Conservation (phyloP, 1,140 invertebrate genomes). For the Cyclina sinensis region DNA sequence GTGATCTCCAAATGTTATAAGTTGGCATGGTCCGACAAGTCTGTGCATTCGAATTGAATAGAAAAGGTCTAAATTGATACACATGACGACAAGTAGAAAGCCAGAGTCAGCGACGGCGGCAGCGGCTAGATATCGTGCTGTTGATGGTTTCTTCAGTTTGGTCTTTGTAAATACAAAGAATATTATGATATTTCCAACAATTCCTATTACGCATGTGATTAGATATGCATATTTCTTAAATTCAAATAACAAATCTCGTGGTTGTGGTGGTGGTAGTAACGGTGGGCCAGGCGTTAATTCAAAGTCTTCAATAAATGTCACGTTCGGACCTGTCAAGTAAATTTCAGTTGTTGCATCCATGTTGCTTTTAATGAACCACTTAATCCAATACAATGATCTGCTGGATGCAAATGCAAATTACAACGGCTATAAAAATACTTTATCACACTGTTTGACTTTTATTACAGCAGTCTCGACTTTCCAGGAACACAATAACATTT, state of each 20-base stretch:
- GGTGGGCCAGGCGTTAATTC: not conserved
- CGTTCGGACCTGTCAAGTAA: not conserved
- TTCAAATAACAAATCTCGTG: not conserved
- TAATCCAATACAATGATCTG: not conserved
- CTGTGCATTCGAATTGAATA: constrained; percentile 65
- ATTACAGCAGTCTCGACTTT: not conserved
- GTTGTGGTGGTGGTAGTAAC: constrained; percentile 2
- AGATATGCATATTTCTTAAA: constrained; percentile 78
- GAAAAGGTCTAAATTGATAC: constrained; percentile 59
- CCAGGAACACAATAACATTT: no score
- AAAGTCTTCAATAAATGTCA: not conserved
- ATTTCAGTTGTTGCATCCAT: not conserved
- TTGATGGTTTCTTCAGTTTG: constrained; percentile 88
- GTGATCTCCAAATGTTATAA: constrained; percentile 75
- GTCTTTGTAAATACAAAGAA: constrained; percentile 89
- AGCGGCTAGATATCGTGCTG: constrained; percentile 89
- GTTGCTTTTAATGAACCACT: not conserved
- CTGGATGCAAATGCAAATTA: not conserved
- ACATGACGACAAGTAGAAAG: constrained; percentile 84
- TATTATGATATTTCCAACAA: constrained; percentile 88
- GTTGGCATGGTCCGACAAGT: constrained; percentile 73
- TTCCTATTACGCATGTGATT: constrained; percentile 87
- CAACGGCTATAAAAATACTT: not conserved
- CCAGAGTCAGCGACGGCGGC: constrained; percentile 88
- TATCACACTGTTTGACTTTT: not conserved